Evolutionary conservation across 2,113 vertebrate genomes (phyloP), one percentile per base, ranked within the genome.

Genomic region (Hipposideros armiger): DNA sequence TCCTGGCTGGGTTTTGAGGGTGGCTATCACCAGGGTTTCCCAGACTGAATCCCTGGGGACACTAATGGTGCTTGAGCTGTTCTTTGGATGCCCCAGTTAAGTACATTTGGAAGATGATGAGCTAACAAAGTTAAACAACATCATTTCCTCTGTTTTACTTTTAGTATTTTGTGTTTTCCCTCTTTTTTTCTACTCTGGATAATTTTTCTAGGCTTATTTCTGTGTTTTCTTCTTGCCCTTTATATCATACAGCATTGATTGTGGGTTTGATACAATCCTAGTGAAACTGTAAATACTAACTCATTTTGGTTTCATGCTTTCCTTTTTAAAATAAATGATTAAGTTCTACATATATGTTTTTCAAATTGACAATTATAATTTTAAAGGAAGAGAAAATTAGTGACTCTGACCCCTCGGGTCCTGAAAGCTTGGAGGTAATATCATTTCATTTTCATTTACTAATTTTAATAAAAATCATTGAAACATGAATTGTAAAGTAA

Each of bases 401-500:
- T 62, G 32, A 70, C 76, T 96, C 52, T 96, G 91, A 96, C 90
- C 85, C 70, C 70, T 40, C 66, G 47, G 73, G 83, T 95, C 76
- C 42, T 62, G 36, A 54, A 90, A 81, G 52, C 90, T 95, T 78
- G 62, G 96, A 92, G 13, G 76, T 87, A 97, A 84, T 95, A 93
- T 64, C 42, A 88, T 97, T 94, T 78, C 60, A 80, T 81, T 96
- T 90, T 91, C 82, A 92, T 56, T 94, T 50, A 94, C 83, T 67
- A 26, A 74, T 96, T 92, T 97, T 92, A 95, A 94, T 97, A 96
- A 87, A 97, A 90, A 87, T 93, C 72, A 90, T 80, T 56, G 62
- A 42, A 78, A 94, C 70, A 94, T 96, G 77, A 97, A 97, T 94
- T 90, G 60, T 92, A 87, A 97, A 96, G 84, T 97, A 97, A 98